Evolutionary conservation across 2,113 vertebrate species (phyloP).

Genomic region (Egretta garzetta): DNA sequence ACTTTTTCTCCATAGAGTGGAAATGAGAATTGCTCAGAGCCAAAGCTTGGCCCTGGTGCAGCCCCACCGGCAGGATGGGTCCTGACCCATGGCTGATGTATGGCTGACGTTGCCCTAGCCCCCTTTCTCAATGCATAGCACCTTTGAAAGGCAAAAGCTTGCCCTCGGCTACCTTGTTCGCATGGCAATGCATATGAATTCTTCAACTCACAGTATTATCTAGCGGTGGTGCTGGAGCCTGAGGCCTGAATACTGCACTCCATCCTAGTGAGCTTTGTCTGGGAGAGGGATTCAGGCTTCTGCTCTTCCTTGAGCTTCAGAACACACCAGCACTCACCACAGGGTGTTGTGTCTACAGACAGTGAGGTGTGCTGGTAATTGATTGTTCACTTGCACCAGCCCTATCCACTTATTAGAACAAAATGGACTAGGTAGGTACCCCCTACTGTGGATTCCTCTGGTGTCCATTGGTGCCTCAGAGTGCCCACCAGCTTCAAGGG

Average conservation of each 20-base stretch:
- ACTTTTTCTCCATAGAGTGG: not conserved
- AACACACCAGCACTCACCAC: not conserved
- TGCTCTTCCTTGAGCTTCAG: not conserved
- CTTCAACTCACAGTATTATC: not conserved
- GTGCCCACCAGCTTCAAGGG: not conserved
- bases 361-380: not conserved
- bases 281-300: not conserved
- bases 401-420: not conserved
- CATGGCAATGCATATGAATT: not conserved
- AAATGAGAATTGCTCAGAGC: not conserved
- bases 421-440: not conserved
- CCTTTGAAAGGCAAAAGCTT: not conserved
- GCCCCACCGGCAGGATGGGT: not conserved
- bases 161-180: not conserved
- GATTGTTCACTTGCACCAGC: not conserved
- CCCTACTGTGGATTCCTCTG: not conserved
- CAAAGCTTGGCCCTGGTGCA: not conserved
- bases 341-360: not conserved
- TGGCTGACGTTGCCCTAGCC: not conserved
- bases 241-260: not conserved
- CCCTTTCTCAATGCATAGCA: not conserved
- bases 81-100: not conserved
- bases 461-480: not conserved
- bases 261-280: not conserved
- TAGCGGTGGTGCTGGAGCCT: not conserved